These are phyloP conservation scores for Pagrus major DNA, from an alignment of 2,113 vertebrate genomes.

Conservation along the genomic window DNA sequence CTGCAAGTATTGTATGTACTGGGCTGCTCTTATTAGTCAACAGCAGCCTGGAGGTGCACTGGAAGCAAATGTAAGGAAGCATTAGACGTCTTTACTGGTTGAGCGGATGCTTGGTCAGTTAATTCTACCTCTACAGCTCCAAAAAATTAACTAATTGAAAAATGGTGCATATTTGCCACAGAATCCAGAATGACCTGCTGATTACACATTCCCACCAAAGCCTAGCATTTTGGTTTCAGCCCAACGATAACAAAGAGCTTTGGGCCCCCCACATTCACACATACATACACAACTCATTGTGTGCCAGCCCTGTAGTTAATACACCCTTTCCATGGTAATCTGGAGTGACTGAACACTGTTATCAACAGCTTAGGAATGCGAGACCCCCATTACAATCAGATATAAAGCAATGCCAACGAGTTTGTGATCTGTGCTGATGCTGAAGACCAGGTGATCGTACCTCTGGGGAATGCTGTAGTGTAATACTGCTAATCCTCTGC, in stretches of 20 bases:
- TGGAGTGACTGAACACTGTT: neutral
- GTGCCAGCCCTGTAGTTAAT: neutral
- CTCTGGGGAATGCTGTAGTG: conserved; percentile 34
- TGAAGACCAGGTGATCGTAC: conserved; percentile 49
- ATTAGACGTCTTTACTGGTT: neutral
- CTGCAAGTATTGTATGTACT: neutral
- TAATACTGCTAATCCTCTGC: conserved; percentile 51
- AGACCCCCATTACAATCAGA: conserved; percentile 11
- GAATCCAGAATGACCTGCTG: neutral
- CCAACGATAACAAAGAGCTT: neutral
- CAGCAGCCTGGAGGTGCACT: neutral
- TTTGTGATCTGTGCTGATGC: conserved; percentile 32
- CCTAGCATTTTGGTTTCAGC: neutral
- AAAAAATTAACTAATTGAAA: neutral
- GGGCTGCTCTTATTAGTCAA: neutral
- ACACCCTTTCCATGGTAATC: neutral
- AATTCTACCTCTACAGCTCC: neutral
- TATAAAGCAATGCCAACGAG: conserved; percentile 2
- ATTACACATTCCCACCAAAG: neutral
- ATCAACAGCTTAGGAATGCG: conserved; percentile 15
- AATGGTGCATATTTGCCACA: neutral
- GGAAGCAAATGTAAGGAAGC: neutral
- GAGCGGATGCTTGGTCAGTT: neutral
- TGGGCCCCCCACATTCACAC: neutral
- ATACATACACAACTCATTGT: neutral